Base-by-base conservation (phyloP, 2,888 invertebrate species). In the Parthenolecanium corni region DNA sequence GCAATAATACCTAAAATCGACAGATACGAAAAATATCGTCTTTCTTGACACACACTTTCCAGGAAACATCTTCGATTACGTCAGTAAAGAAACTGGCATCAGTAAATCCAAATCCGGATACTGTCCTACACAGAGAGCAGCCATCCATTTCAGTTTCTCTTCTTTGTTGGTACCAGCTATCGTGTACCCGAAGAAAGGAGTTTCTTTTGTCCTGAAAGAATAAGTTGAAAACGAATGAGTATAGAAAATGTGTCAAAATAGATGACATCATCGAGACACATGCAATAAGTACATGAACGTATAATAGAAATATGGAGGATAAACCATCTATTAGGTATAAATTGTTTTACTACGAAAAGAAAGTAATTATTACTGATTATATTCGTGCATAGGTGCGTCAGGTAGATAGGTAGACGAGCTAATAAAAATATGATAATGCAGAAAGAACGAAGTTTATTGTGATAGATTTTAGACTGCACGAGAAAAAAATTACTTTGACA, bases 151-250 rank as follows among this genome's bases (percentile, higher is more conserved):
- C 16, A 86, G 80, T 68, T 86, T 81, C 67, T 86, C 85, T 52
- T 85, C 82, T 58, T 83, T 82, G 52, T 84, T 84, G 18, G 80
- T 80, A 68, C 89, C 90, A 6, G 85, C 86, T 54, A 91, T 75
- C 0, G 86, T 85, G 71, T 82, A 82, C 0, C 92, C 91, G 72
- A 91, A 89, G 76, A 79, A 90, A 0, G 87, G 87, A 31, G 78
- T 79, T 40, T 84, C 86, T 71, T 85, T 87, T 57, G 81, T 82
- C 72, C 86, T 85, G 71, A 16, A 71, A 69, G 64, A 62, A 68
- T 25, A 65, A 69, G 25, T n/a, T n/a, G n/a, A n/a, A 6, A 11
- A 70, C 24, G 52, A 51, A 65, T n/a, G n/a, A n/a, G n/a, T n/a
- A n/a, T n/a, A n/a, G 36, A 52, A 20, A 52, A 42, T 14, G 21